Conservation (phyloP, 2,797 vertebrate species). For the Octomys mimax region DNA sequence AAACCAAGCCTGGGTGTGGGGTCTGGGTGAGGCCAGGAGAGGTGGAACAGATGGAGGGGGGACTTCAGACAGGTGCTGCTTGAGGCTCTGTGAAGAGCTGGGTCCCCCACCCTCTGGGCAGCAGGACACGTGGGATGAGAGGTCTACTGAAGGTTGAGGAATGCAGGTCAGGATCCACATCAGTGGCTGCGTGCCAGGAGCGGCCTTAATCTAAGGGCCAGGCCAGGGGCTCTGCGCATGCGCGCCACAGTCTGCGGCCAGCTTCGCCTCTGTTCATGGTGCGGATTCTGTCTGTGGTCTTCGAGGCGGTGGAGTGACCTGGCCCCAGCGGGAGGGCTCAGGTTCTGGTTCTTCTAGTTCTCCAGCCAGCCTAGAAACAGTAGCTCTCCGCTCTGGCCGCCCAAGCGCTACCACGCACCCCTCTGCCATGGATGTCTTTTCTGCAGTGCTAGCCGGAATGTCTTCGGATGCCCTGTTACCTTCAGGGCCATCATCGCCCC, state of each 20-base stretch:
- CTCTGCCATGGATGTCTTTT: neutral
- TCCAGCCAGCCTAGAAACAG: too few species aligned
- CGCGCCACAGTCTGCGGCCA: neutral
- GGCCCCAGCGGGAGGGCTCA: neutral
- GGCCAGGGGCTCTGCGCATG: neutral
- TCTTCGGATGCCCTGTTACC: neutral
- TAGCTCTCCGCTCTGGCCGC: neutral
- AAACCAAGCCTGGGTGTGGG: neutral
- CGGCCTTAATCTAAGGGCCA: neutral
- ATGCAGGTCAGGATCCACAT: neutral
- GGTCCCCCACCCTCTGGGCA: neutral
- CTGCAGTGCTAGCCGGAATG: neutral
- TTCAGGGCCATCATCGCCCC: neutral
- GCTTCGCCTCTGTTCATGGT: neutral
- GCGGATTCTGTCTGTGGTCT: neutral
- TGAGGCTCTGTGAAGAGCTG: neutral
- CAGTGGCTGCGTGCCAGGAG: neutral
- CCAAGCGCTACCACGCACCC: neutral
- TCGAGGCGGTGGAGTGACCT: neutral
- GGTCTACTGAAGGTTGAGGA: neutral
- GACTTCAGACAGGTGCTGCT: neutral
- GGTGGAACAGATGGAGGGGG: neutral
- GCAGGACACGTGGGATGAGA: neutral
- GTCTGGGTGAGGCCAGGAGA: neutral
- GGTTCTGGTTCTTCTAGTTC: neutral